Evolutionary conservation across 92 coral and sea anemone species (phyloP), one percentile per base, ranked within the genome.

Genomic region (Zoanthus solanderi): DNA sequence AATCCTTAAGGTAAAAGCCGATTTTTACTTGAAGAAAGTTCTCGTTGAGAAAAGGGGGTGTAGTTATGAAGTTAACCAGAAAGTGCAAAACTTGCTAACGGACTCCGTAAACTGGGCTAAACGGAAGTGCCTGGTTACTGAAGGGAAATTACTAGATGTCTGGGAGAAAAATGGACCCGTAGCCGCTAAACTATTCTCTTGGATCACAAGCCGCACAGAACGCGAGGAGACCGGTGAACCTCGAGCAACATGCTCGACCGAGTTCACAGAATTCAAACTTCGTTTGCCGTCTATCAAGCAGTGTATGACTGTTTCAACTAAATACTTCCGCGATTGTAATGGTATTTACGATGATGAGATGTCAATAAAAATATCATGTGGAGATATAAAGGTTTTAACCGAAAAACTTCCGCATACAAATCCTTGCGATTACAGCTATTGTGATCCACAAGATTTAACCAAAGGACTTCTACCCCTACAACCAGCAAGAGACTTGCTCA

Each of bases 101-200:
- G 78, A 29, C 9, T 76, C 90, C 11, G 88, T 52, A n/a, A 56
- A 78, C 14, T 52, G 63, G 29, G 66, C 80, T 2, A 83, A 50
- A 10, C 14, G 46, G 31, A 90, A 87, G 44, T 66, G 15, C 1
- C 0, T 72, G 12, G 58, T 89, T 13, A 73, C 84, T 9, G 79
- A 72, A 72, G 87, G 86, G 31, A 92, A 88, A 48, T 75, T 87
- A 47, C 9, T 92, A 0, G 58, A 84, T 58, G 88, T 90, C 1
- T 94, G 96, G 93, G 17, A 72, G 67, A 76, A 73, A 44, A 89
- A 60, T 85, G 94, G 96, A 9, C 93, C 94, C 0, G 96, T 94
- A 9, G 94, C 90, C 53, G 96, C 94, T 28, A 85, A 87, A 82
- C 83, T 94, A 50, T 92, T 90, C 17, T 89, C 93, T 6, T 94